A percentile compares a stretch with the other conserved stretches of the same genome.
Evolutionary conservation across 1,140 invertebrate species (phyloP).

Genomic region (Triops longicaudatus): DNA sequence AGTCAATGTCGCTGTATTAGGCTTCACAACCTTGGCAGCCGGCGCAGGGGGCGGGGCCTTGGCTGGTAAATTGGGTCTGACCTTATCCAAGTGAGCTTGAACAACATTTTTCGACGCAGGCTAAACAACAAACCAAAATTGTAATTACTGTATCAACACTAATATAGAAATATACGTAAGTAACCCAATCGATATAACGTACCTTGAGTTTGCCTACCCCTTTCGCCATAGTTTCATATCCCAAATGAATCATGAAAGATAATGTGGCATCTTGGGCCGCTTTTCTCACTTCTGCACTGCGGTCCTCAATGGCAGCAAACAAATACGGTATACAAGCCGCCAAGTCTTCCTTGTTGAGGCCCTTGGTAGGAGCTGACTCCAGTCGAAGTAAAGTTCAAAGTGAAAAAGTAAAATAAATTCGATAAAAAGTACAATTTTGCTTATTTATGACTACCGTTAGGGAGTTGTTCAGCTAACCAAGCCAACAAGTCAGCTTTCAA

Average conservation of each 20-base stretch:
- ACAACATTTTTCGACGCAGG: constrained; percentile 75
- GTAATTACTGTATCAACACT: too few relatives aligned
- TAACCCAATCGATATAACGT: constrained; percentile 25
- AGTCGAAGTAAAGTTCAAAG: background rate
- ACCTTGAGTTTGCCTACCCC: constrained; percentile 75
- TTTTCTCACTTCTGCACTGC: constrained; percentile 82
- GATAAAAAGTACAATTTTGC: background rate
- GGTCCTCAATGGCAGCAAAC: constrained; percentile 79
- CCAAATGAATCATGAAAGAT: constrained; percentile 86
- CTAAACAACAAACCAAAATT: constrained; percentile 36
- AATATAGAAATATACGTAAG: too few relatives aligned
- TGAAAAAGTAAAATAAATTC: background rate
- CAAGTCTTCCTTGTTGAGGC: constrained; percentile 65
- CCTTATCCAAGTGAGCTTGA: constrained; percentile 71
- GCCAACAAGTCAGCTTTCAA: constrained; percentile 68
- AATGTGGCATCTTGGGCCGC: constrained; percentile 79
- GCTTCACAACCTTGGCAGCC: constrained; percentile 24
- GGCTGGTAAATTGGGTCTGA: constrained; percentile 68
- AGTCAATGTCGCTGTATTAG: constrained; percentile 5
- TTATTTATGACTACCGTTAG: constrained; percentile 48
- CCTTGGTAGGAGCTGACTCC: constrained; percentile 28
- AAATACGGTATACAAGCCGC: constrained; percentile 64
- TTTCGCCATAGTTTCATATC: constrained; percentile 70
- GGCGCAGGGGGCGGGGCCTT: constrained; percentile 53
- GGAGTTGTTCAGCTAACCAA: constrained; percentile 75